Evolutionary conservation across 2,797 vertebrate species (phyloP), one percentile per base, ranked within the genome.

Genomic region (Cyprinodon diabolis): DNA sequence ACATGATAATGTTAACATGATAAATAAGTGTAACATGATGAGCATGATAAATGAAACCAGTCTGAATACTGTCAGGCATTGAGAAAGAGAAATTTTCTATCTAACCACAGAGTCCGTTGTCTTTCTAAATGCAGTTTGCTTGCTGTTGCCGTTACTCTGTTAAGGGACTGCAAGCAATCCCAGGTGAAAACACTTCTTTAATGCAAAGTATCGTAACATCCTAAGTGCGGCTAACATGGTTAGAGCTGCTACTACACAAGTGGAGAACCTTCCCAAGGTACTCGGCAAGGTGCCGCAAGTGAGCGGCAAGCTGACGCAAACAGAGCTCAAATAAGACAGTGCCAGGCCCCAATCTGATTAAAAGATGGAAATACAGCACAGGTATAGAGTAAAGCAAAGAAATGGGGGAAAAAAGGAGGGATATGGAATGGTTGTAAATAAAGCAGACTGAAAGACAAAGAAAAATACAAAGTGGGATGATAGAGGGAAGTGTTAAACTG

Each of bases 311-410:
- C 72, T 5, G 71, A 69, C 76, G 66, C 87, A 86, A 87, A 87
- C 83, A 69, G 80, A 40, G 77, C 69, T 77, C 86, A 92, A 92
- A 93, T 93, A 86, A 89, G 90, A 94, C 93, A 86, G 89, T 79
- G 69, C 65, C 47, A 70, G 78, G 87, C 73, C 86, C 88, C 89
- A 93, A 94, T 93, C 90, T 86, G 90, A 93, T 94, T 90, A 92
- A 75, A 77, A 84, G 76, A 80, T 68, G 13, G 68, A 85, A 86
- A 86, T 74, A 77, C 75, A 35, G 76, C 80, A 55, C 78, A 47
- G 51, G 23, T 74, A 74, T 73, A 81, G 52, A 51, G 71, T 51
- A 37, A 63, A 2, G 75, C 56, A 37, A 70, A 82, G 69, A 73
- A 79, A 87, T 81, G 63, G 79, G 75, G 30, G 30, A 3, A 30